Evolutionary conservation across 2,113 vertebrate genomes (phyloP).

Genomic region (Labeo rohita): DNA sequence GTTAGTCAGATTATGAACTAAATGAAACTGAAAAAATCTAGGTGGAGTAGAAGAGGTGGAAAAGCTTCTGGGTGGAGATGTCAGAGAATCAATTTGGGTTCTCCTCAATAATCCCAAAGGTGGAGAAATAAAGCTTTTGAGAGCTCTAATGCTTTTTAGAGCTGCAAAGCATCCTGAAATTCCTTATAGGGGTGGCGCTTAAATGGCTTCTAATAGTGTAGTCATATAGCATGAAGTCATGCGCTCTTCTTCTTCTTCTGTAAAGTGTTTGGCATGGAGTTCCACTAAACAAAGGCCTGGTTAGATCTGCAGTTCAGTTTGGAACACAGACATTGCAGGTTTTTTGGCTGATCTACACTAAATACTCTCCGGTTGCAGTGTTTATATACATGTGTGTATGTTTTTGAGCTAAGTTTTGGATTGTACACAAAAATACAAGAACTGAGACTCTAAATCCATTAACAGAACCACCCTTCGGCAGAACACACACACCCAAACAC

Average conservation of each 20-base stretch:
- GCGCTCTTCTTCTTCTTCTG: neutral
- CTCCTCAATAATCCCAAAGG: slow-evolving; percentile 1
- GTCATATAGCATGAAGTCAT: neutral
- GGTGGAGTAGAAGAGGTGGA: neutral
- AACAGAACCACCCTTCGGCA: slow-evolving; percentile 24
- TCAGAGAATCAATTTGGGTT: neutral
- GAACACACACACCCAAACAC: neutral
- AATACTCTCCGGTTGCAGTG: neutral
- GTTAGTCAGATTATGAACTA: neutral
- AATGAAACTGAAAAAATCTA: neutral
- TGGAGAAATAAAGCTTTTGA: slow-evolving; percentile 1
- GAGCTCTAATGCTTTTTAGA: slow-evolving; percentile 6
- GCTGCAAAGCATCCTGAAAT: neutral
- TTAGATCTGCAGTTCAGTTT: neutral
- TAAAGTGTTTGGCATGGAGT: neutral
- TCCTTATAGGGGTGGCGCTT: neutral
- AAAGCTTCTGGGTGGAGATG: slow-evolving; percentile 18
- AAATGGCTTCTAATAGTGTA: neutral
- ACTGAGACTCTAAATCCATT: slow-evolving; percentile 28
- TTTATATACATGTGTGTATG: neutral
- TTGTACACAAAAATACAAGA: slow-evolving; percentile 24
- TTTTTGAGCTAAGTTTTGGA: slow-evolving; percentile 15
- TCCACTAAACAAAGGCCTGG: neutral
- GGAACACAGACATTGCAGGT: neutral
- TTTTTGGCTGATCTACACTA: neutral